Conservation (phyloP, 2,113 vertebrate genomes). For the Phyllopteryx taeniolatus region DNA sequence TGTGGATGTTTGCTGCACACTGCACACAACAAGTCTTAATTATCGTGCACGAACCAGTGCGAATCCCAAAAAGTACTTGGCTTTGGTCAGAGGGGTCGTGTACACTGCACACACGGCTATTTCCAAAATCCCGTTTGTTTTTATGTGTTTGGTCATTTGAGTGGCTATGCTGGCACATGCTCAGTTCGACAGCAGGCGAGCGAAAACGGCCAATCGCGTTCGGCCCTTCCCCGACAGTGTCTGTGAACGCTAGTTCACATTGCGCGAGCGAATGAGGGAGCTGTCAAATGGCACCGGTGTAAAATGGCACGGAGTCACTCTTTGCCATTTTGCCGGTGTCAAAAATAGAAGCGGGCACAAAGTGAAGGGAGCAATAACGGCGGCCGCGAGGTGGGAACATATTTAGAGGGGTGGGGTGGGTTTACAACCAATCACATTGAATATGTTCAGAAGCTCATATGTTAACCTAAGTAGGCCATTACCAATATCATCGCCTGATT, state of each 20-base stretch:
- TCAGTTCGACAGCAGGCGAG: neutral
- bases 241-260: neutral
- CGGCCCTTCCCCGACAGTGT: neutral
- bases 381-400: neutral
- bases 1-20: neutral
- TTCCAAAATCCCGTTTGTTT: neutral
- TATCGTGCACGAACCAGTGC: neutral
- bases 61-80: neutral
- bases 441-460: neutral
- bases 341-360: constrained; percentile 1
- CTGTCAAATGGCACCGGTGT: constrained; percentile 3
- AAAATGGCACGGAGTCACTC: neutral
- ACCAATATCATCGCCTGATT: constrained; percentile 1
- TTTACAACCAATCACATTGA: neutral
- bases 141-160: neutral
- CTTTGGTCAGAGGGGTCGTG: neutral
- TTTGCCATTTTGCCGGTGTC: neutral
- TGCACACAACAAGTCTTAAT: neutral
- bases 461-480: constrained; percentile 6
- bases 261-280: neutral
- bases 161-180: neutral
- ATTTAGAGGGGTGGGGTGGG: neutral
- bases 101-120: neutral
- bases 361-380: constrained; percentile 8
- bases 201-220: constrained; percentile 4